Evolutionary conservation across 2,113 vertebrate genomes (phyloP), one percentile per base, ranked within the genome.

Genomic region (Trinectes maculatus): DNA sequence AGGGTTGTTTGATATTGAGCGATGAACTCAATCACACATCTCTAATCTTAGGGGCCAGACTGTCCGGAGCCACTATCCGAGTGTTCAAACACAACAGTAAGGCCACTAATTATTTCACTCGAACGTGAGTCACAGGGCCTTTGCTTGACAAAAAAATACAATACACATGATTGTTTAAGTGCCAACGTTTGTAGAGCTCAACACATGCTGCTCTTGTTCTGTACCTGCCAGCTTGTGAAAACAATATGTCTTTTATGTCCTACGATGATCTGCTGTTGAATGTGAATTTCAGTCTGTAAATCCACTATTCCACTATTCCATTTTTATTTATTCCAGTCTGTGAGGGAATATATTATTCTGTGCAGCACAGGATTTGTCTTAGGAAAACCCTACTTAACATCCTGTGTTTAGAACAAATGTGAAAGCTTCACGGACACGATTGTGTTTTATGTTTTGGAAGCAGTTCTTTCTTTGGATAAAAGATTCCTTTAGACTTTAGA

Each of bases 11-110:
- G 79, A 98, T 98, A 89, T 85, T 98, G 86, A 98, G 96, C 59
- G 96, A 98, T 71, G 96, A 98, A 73, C 85, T 97, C 85, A 98
- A 98, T 86, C 96, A 98, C 82, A 89, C 94, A 5, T 98, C 96
- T 68, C 91, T 98, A 3, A 86, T 98, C 71, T 92, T 98, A 24
- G 96, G 96, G 21, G 94, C 96, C 1, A 92, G 96, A 77, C 91
- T 98, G 52, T 97, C 96, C 12, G 94, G 95, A 47, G 95, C 96
- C 16, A 95, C 94, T 8, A 94, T 98, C 79, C 91, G 94, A 68
- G 92, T 94, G 77, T 98, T 95, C 92, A 98, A 97, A 87, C 96
- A 98, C 82, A 98, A 98, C 87, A 94, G 96, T 98, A 83, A 97
- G 96, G 96, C 73, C 48, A 48, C 5, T 1, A 16, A 19, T 43